Base-by-base conservation (phyloP, 2,797 vertebrate species). In the Chloroceryle amazona region DNA sequence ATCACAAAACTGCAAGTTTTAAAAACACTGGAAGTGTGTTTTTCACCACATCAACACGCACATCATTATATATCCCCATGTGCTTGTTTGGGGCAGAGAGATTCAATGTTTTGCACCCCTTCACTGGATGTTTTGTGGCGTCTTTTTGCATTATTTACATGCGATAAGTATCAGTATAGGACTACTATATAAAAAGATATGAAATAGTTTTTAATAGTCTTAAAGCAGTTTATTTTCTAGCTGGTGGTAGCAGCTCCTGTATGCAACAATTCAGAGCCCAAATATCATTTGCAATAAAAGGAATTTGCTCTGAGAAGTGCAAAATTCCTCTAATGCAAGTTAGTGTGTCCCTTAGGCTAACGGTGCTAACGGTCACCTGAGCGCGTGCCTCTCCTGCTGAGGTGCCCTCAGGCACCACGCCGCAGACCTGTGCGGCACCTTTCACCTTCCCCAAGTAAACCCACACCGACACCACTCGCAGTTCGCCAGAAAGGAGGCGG, bases 1-100 rank as follows among this genome's bases (percentile, higher is more conserved):
- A 71, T 75, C 44, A 54, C 31, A 88, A 94, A 95, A 67, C 35
- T 26, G 4, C 19, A 58, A 26, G 31, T 41, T 76, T 86, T 35
- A 66, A 35, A 29, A 70, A 41, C 35, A 62, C n/a, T 20, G 3
- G 26, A 79, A 73, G 67, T 35, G 5, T 54, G 4, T 35, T 86
- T 60, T 92, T 80, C 18, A 44, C 55, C 92, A 47, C 15, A 66
- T 13, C 4, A 3, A 74, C 52, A 51, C 41, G 21, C 33, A 44
- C 15, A 14, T 44, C 54, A 3, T 10, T 84, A 19, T 0, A 0
- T 37, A 37, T 41, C 14, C 3, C 74, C 51, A 58, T 6, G 67
- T 81, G 11, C 3, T 55, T 52, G 23, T 76, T 58, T 81, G 47
- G 52, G 72, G 33, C 7, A 71, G 9, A 39, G 4, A 81, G 6